Percentiles rank a stretch among this genome's conserved stretches.
Evolutionary conservation across 2,888 invertebrate genomes (phyloP).

Genomic region (Trimorus sp.): DNA sequence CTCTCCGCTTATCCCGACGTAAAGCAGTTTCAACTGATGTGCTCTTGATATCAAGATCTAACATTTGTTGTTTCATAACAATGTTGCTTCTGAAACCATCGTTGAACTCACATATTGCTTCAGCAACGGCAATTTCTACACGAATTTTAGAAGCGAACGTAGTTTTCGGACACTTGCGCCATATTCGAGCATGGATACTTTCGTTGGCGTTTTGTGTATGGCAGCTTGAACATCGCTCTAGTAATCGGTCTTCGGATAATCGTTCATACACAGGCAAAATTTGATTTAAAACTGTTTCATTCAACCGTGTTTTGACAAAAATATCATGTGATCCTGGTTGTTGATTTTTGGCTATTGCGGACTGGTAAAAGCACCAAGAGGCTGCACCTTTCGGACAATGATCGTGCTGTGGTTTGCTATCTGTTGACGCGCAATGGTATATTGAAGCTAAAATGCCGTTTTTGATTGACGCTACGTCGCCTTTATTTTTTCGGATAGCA

Average conservation of each 20-base stretch:
- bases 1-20: background rate
- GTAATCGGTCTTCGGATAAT: constrained; percentile 20
- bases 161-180: constrained; percentile 34
- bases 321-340: constrained; percentile 28
- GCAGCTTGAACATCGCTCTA: constrained; percentile 32
- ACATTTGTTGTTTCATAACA: constrained; percentile 11
- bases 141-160: constrained; percentile 23
- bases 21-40: constrained; percentile 6
- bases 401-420: constrained; percentile 10
- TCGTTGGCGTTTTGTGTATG: constrained; percentile 34
- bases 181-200: constrained; percentile 27
- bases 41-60: constrained; percentile 8
- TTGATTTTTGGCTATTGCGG: constrained; percentile 11
- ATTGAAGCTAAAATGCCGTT: constrained; percentile 10
- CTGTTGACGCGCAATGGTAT: constrained; percentile 34
- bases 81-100: background rate
- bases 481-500: background rate
- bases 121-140: constrained; percentile 36
- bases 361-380: constrained; percentile 35
- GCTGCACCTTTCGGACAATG: constrained; percentile 4
- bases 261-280: constrained; percentile 53
- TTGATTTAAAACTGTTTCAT: constrained; percentile 21
- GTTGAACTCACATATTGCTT: constrained; percentile 28
- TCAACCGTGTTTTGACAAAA: constrained; percentile 23
- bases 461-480: constrained; percentile 1